Base-by-base conservation (phyloP, 2,113 vertebrate genomes). In the Vanacampus margaritifer region DNA sequence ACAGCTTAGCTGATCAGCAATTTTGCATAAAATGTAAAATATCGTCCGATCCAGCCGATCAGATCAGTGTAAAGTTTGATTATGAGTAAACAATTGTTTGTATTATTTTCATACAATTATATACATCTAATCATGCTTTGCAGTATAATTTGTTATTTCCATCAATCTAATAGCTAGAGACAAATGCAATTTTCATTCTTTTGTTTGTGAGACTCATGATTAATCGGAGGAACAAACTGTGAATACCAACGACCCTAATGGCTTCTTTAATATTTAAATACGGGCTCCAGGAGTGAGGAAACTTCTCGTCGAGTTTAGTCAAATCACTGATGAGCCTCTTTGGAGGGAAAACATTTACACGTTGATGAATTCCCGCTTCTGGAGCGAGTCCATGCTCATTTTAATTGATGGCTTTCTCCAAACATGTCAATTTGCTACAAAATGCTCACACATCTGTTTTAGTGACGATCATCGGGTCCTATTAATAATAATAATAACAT, bases 331-430 rank as follows among this genome's bases (percentile, higher is more conserved):
- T 67, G 50, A 59, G 66, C 67, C 50, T 51, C 48, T 6, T 16
- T 37, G 48, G n/a, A 63, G 46, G 39, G n/a, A 58, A 64, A 65
- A 61, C 58, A 64, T 39, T 41, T 35, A 65, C 64, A 68, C 23
- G 36, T 61, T 78, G 76, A 80, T 68, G 65, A 69, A 79, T 82
- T 67, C 46, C 11, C 14, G 67, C 65, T 72, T 65, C 60, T 26
- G n/a, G 56, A 73, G 56, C 62, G 3, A 58, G 83, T 81, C 71
- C 60, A 70, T 75, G 71, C 79, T 73, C 75, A 76, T 79, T 81
- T 59, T 68, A 76, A 75, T 61, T 28, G 50, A 69, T 86, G 39
- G 53, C 36, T 83, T 69, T 71, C 39, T 64, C 39, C 61, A 43
- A 60, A 48, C 9, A 41, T 61, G 59, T 61, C 10, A 17, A 61